A percentile compares a stretch with the other conserved stretches of the same genome.
These are phyloP conservation scores for Drosophila fulvimacula DNA, from an alignment of 2,888 invertebrate genomes.

Conservation along the genomic window DNA sequence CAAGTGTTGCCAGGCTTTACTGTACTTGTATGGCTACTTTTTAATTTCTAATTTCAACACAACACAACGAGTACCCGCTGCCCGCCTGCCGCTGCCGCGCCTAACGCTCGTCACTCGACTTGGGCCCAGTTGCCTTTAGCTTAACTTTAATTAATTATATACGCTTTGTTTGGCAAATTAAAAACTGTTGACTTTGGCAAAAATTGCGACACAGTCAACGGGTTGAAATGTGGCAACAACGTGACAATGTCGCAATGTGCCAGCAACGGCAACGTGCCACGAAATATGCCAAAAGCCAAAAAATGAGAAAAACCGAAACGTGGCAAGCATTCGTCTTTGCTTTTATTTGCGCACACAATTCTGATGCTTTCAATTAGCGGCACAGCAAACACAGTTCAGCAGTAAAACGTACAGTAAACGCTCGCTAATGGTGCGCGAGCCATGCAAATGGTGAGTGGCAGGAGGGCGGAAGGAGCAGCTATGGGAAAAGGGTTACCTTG, in stretches of 20 bases:
- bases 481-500: neutral
- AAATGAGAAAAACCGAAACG: neutral
- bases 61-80: neutral
- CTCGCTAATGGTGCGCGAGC: neutral
- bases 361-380: constrained; percentile 63
- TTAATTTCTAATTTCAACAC: constrained; percentile 62
- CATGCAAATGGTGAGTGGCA: neutral
- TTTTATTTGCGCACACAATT: constrained; percentile 9
- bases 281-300: constrained; percentile 4
- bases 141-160: constrained; percentile 74
- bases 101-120: neutral
- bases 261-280: constrained; percentile 8
- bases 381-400: constrained; percentile 28
- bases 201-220: constrained; percentile 47
- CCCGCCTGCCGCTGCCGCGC: neutral
- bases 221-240: constrained; percentile 38
- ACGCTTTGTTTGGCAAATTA: constrained; percentile 77
- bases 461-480: neutral
- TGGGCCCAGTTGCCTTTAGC: constrained; percentile 25
- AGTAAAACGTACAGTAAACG: constrained; percentile 15
- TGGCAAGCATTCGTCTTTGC: constrained; percentile 24
- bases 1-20: constrained; percentile 27
- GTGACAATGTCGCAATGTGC: constrained; percentile 27
- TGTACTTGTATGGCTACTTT: constrained; percentile 71
- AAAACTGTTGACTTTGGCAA: constrained; percentile 74